Evolutionary conservation across 2,113 vertebrate genomes (phyloP).

Genomic region (Laticauda colubrina): DNA sequence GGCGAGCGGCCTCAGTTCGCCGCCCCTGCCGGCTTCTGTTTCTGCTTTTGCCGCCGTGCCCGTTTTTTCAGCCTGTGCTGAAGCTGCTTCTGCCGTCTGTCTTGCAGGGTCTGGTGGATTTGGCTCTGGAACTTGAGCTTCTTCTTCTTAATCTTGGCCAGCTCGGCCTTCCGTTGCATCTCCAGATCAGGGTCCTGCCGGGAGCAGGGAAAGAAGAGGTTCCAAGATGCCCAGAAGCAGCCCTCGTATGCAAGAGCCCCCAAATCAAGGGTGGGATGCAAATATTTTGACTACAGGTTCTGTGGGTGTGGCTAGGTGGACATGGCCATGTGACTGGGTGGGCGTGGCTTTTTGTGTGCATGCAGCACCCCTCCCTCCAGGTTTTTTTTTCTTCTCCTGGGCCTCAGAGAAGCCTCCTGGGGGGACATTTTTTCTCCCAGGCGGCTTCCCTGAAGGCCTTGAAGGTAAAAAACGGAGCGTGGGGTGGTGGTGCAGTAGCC

Average conservation of each 20-base stretch:
- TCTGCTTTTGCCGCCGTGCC: conserved; percentile 37
- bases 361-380: too few species aligned
- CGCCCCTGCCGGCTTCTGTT: background rate
- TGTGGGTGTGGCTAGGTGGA: too few species aligned
- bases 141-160: conserved; percentile 80
- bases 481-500: too few species aligned
- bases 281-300: too few species aligned
- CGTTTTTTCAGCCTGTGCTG: conserved; percentile 61
- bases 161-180: conserved; percentile 81
- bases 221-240: background rate
- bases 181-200: conserved; percentile 88
- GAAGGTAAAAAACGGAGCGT: too few species aligned
- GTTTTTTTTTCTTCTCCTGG: too few species aligned
- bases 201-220: background rate
- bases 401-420: too few species aligned
- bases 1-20: background rate
- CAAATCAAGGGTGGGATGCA: too few species aligned
- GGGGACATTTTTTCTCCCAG: too few species aligned
- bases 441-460: too few species aligned
- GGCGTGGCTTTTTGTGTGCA: too few species aligned
- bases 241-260: background rate
- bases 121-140: conserved; percentile 77
- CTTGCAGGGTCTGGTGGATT: conserved; percentile 70
- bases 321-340: too few species aligned
- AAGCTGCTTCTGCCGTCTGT: conserved; percentile 52